Percentiles rank a stretch among this genome's conserved stretches.
Evolutionary conservation across 2,888 invertebrate species (phyloP).

Genomic region (Agriopis marginaria): DNA sequence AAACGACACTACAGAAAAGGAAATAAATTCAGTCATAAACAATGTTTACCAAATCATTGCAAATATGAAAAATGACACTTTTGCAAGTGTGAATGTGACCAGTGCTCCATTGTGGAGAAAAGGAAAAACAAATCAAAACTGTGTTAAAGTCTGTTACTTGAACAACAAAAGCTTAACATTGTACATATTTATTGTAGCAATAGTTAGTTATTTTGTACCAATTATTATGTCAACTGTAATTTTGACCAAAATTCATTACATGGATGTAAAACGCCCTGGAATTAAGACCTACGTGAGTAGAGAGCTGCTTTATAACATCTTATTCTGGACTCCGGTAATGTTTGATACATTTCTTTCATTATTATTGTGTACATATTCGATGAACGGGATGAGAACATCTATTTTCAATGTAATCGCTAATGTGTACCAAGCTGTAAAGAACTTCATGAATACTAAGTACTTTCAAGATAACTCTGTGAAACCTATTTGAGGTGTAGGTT

Average conservation of each 20-base stretch:
- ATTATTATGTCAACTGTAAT: constrained; percentile 76
- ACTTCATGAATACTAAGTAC: constrained; percentile 77
- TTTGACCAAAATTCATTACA: constrained; percentile 73
- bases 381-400: constrained; percentile 68
- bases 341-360: constrained; percentile 77
- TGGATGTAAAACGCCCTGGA: constrained; percentile 65
- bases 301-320: constrained; percentile 75
- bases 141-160: constrained; percentile 73
- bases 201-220: constrained; percentile 77
- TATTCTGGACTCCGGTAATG: constrained; percentile 81
- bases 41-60: constrained; percentile 70
- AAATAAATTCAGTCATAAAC: constrained; percentile 63
- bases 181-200: constrained; percentile 70
- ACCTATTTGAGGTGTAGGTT: constrained; percentile 56
- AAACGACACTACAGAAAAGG: constrained; percentile 51
- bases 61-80: constrained; percentile 61
- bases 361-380: constrained; percentile 72
- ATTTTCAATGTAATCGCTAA: constrained; percentile 78
- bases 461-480: constrained; percentile 71
- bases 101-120: constrained; percentile 56
- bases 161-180: constrained; percentile 71
- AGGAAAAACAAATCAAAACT: constrained; percentile 61
- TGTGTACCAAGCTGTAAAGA: constrained; percentile 77
- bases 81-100: constrained; percentile 56
- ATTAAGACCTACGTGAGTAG: constrained; percentile 70